These are phyloP conservation scores for Triplophysa siluroides DNA, from an alignment of 2,113 vertebrate species.

Conservation along the genomic window DNA sequence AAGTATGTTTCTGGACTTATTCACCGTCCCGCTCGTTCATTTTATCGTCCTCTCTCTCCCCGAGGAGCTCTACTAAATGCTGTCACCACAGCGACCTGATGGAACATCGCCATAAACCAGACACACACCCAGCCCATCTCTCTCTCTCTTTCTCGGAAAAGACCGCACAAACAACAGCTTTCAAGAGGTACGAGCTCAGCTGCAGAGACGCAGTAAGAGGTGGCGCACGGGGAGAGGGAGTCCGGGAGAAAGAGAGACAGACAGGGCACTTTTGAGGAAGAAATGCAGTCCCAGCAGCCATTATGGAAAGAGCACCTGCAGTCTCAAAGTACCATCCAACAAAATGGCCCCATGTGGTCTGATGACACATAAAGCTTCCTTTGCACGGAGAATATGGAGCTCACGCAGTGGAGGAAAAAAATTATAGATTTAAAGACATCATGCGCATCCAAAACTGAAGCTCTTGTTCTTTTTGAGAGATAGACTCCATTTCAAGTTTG, in stretches of 20 bases:
- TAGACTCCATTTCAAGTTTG: neutral
- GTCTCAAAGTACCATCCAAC: conserved; percentile 68
- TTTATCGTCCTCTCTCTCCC: conserved; percentile 49
- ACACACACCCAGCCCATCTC: conserved; percentile 10
- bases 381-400: conserved; percentile 35
- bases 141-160: conserved; percentile 24
- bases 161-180: conserved; percentile 9
- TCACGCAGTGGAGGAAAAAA: neutral
- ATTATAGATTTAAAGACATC: neutral
- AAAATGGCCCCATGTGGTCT: conserved; percentile 66
- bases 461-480: neutral
- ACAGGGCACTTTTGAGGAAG: conserved; percentile 54
- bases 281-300: conserved; percentile 57
- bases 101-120: conserved; percentile 36
- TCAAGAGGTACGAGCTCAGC: conserved; percentile 42
- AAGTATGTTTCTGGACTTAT: conserved; percentile 11
- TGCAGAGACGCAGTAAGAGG: conserved; percentile 37
- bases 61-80: conserved; percentile 59
- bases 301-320: conserved; percentile 68
- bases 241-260: conserved; percentile 56
- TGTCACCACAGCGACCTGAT: conserved; percentile 63
- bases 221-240: conserved; percentile 33
- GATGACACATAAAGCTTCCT: conserved; percentile 57
- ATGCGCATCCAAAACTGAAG: neutral
- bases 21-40: neutral